Evolutionary conservation across 2,797 vertebrate genomes (phyloP).

Genomic region (Megaceryle alcyon): DNA sequence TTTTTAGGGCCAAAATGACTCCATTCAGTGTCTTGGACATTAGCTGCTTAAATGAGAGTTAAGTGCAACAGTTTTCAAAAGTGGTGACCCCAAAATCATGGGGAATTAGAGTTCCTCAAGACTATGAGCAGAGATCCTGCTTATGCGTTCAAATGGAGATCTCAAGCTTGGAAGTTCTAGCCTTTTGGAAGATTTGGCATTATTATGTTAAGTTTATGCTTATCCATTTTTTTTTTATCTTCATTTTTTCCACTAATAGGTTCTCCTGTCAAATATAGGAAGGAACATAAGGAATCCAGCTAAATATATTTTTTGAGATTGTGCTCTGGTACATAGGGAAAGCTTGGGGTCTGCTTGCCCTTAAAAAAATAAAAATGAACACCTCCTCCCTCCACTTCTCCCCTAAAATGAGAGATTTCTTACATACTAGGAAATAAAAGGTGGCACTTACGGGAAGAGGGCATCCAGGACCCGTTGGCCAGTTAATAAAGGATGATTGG

Average conservation of each 20-base stretch:
- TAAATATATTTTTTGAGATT: neutral
- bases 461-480: conserved; percentile 89
- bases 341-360: neutral
- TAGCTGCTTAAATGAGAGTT: neutral
- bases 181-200: neutral
- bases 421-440: neutral
- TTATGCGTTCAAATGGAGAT: neutral
- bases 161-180: neutral
- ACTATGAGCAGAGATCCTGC: neutral
- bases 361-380: neutral
- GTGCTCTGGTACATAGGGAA: neutral
- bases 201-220: neutral
- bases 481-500: conserved; percentile 91
- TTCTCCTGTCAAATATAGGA: neutral
- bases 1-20: neutral
- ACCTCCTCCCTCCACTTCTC: neutral
- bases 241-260: neutral
- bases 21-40: neutral
- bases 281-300: neutral
- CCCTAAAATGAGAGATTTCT: neutral
- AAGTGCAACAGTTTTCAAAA: neutral
- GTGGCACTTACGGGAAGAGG: conserved; percentile 89
- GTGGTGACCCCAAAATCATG: neutral
- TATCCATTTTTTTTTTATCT: neutral
- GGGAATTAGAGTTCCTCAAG: neutral